These are phyloP conservation scores for Drosophila pachea DNA, from an alignment of 1,140 invertebrate species.

Conservation along the genomic window DNA sequence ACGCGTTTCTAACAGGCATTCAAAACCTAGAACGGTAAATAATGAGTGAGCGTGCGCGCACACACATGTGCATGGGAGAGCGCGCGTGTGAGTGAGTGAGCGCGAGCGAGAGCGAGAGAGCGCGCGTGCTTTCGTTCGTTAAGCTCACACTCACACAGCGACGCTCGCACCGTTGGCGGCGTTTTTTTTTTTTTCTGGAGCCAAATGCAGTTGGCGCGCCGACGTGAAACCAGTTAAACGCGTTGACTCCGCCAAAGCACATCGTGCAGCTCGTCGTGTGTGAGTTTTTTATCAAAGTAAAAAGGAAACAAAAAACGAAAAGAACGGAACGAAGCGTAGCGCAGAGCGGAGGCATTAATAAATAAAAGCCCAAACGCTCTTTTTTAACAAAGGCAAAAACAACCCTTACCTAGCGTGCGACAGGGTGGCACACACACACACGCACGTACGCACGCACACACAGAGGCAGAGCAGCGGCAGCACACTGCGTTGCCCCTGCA, in stretches of 20 bases:
- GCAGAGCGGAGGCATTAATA: not conserved
- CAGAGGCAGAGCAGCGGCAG: slow-evolving; percentile 3
- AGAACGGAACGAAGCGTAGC: not conserved
- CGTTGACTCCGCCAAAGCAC: slow-evolving; percentile 56
- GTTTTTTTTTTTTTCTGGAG: slow-evolving; percentile 16
- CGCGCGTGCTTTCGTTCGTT: slow-evolving; percentile 20
- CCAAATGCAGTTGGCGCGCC: slow-evolving; percentile 56
- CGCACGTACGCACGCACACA: too few species aligned
- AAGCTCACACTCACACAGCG: slow-evolving; percentile 19
- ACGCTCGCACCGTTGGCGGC: slow-evolving; percentile 26
- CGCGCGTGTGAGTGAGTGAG: not conserved
- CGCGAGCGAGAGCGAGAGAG: slow-evolving; percentile 32
- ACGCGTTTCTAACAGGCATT: slow-evolving; percentile 48
- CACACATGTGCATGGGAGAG: slow-evolving; percentile 32
- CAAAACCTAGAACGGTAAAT: slow-evolving; percentile 47
- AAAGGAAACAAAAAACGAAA: not conserved
- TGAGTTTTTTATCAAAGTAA: slow-evolving; percentile 55
- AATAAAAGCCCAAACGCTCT: slow-evolving; percentile 38
- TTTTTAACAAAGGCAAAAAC: slow-evolving; percentile 49
- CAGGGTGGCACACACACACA: too few species aligned
- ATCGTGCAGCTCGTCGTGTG: slow-evolving; percentile 45
- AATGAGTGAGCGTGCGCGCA: slow-evolving; percentile 33
- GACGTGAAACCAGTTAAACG: slow-evolving; percentile 74
- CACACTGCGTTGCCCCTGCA: slow-evolving; percentile 10
- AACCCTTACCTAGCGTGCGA: slow-evolving; percentile 43